A percentile compares a stretch with the other conserved stretches of the same genome.
Conservation (phyloP, 2,797 vertebrate genomes). For the Chloroceryle amazona region DNA sequence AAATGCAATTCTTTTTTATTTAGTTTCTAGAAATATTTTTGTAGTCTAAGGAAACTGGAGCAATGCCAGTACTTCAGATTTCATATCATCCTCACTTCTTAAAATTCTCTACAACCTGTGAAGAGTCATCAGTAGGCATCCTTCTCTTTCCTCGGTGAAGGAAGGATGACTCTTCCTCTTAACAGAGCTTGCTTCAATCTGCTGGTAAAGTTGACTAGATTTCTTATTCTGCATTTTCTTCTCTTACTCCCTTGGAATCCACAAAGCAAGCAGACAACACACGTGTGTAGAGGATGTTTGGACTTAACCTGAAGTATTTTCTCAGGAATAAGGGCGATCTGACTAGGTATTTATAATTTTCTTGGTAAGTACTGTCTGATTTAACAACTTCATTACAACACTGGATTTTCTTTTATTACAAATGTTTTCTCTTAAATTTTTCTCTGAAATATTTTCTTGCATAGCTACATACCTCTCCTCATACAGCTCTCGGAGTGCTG, state of each 20-base stretch:
- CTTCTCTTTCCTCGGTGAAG: neutral
- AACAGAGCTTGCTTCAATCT: neutral
- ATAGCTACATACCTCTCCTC: neutral
- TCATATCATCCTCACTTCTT: neutral
- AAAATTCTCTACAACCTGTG: neutral
- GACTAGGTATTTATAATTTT: neutral
- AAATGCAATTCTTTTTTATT: too few species aligned
- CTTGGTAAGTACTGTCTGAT: neutral
- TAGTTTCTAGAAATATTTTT: neutral
- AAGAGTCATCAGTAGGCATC: neutral
- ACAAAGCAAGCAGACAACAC: neutral
- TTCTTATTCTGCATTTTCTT: neutral
- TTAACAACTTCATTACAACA: neutral
- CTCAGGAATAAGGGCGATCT: neutral
- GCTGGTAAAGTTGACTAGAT: neutral
- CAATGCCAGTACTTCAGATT: neutral
- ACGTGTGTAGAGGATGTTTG: neutral
- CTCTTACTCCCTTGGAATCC: neutral
- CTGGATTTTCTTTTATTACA: neutral
- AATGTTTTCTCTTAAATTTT: neutral
- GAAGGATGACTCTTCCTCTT: neutral
- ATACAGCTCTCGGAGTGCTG: neutral
- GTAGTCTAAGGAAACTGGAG: neutral
- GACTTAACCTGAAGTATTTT: neutral
- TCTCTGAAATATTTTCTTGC: neutral